These are phyloP conservation scores for Xenops minutus DNA, from an alignment of 2,797 vertebrate species.

Conservation along the genomic window DNA sequence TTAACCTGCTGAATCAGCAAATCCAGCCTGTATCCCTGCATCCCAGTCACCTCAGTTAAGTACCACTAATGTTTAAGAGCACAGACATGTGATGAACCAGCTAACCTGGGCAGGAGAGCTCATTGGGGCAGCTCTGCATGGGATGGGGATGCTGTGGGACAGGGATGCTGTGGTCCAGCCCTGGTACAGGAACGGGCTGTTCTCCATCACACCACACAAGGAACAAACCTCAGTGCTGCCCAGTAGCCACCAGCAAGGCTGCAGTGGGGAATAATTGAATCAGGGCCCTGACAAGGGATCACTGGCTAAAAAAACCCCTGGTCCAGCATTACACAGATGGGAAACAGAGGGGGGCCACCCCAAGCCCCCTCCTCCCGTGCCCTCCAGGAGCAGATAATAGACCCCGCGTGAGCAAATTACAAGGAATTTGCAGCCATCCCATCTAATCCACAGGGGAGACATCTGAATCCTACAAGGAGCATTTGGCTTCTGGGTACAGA, in stretches of 20 bases:
- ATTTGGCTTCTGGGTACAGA: conserved; percentile 29
- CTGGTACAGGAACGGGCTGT: background rate
- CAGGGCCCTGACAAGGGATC: background rate
- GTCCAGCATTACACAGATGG: background rate
- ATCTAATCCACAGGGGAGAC: conserved; percentile 38
- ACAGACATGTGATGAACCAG: accelerated
- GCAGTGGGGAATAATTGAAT: background rate
- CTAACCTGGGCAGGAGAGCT: background rate
- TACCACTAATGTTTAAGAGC: background rate
- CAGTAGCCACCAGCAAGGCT: background rate
- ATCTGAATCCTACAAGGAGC: conserved; percentile 7
- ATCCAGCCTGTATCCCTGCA: background rate
- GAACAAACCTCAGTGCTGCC: background rate
- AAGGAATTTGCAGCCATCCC: conserved; percentile 24
- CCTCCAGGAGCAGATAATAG: background rate
- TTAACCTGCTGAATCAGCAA: conserved; percentile 14
- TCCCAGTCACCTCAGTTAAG: background rate
- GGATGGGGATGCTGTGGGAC: background rate
- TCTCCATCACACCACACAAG: accelerated
- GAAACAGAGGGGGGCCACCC: background rate
- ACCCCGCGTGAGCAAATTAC: conserved; percentile 13
- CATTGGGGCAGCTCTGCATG: background rate
- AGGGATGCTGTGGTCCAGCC: background rate
- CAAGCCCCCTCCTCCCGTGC: background rate
- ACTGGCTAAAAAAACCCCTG: background rate